These are phyloP conservation scores for Cladorhizidae sp. DNA, from an alignment of 37 sponge, comb jelly and placozoan genomes.

Conservation along the genomic window DNA sequence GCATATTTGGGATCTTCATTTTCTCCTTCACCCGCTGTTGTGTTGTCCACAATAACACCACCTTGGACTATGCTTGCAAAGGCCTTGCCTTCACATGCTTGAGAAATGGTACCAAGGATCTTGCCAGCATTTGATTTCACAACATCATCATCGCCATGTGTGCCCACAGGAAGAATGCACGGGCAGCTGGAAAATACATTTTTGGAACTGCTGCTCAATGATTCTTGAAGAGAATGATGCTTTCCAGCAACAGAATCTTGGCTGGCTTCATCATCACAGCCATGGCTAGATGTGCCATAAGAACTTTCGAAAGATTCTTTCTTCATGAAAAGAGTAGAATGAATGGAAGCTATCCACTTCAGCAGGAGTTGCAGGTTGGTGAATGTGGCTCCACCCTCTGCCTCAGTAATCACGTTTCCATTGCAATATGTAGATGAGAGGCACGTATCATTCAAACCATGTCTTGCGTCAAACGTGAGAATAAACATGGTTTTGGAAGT, in stretches of 20 bases:
- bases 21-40: slow-evolving; percentile 43
- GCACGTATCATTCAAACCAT: slow-evolving; percentile 10
- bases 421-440: background rate
- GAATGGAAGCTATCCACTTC: slow-evolving; percentile 51
- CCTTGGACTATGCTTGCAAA: slow-evolving; percentile 13
- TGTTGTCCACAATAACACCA: slow-evolving; percentile 51
- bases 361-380: slow-evolving; percentile 19
- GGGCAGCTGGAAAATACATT: no score
- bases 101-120: background rate
- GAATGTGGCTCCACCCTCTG: background rate
- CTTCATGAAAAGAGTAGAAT: background rate
- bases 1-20: slow-evolving; percentile 35
- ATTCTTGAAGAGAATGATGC: slow-evolving; percentile 1
- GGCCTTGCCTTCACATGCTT: slow-evolving; percentile 21
- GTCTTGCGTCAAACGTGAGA: slow-evolving; percentile 52
- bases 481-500: slow-evolving; percentile 45
- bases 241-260: background rate
- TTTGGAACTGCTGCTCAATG: no score
- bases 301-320: no score
- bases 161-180: slow-evolving; percentile 42
- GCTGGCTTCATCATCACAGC: background rate
- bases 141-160: slow-evolving; percentile 32
- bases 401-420: background rate
- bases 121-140: background rate
- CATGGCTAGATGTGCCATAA: no score